phyloP scores from a whole-genome alignment of 2,797 vertebrate genomes.

The Clarias laeviceps region DNA sequence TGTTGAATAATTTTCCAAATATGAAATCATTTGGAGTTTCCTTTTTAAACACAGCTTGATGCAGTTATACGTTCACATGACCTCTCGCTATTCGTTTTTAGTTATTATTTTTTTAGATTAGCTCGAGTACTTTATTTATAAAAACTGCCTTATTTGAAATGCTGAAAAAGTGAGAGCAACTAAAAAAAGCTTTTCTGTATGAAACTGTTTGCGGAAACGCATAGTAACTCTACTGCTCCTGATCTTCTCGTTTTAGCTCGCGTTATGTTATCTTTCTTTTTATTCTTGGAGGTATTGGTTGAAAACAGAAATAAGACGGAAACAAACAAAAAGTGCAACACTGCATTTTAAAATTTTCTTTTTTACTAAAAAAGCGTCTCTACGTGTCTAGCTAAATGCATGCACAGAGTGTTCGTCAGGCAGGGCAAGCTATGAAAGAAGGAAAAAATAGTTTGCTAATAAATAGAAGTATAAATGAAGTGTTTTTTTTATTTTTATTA shows the following conservation, averaged over 20 bases:
- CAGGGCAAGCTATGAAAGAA: slow-evolving; percentile 60
- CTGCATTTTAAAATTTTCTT: slow-evolving; percentile 38
- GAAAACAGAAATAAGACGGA: slow-evolving; percentile 31
- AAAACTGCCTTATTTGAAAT: not conserved
- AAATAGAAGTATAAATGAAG: slow-evolving; percentile 57
- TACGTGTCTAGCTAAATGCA: slow-evolving; percentile 56
- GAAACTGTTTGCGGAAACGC: not conserved
- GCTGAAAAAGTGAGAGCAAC: not conserved
- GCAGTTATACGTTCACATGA: slow-evolving; percentile 18
- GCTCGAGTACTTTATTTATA: not conserved
- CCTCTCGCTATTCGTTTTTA: not conserved
- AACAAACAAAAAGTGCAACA: slow-evolving; percentile 36
- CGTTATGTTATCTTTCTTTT: slow-evolving; percentile 21
- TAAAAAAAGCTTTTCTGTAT: not conserved
- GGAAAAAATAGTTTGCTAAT: slow-evolving; percentile 48
- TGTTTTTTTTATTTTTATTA: slow-evolving; percentile 22
- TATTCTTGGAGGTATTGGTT: slow-evolving; percentile 51
- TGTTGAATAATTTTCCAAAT: not conserved
- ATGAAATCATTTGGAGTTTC: not conserved
- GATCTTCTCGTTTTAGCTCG: slow-evolving; percentile 21
- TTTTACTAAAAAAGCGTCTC: slow-evolving; percentile 54
- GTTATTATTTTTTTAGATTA: not conserved
- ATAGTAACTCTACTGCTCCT: not conserved
- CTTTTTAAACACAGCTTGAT: slow-evolving; percentile 4
- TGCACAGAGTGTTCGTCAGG: slow-evolving; percentile 56